Evolutionary conservation across 2,113 vertebrate genomes (phyloP), one percentile per base, ranked within the genome.

Genomic region (Hippocampus comes): DNA sequence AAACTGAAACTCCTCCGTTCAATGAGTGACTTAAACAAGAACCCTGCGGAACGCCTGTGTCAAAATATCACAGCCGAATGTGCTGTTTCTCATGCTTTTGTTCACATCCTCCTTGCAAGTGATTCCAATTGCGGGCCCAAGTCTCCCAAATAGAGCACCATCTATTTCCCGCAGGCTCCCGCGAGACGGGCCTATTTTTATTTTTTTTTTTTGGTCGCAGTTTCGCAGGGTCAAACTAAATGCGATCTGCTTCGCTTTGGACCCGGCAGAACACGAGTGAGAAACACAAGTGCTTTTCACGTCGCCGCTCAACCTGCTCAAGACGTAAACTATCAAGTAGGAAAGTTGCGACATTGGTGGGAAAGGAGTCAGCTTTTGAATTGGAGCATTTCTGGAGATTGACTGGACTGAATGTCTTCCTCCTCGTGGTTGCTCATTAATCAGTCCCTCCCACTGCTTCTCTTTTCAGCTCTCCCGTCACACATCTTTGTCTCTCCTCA

Each of bases 351-450:
- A 53, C 51, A 53, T 53, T 8, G 14, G 20, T 20, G 51, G 51
- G 51, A 9, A n/a, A n/a, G 21, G 21, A 9, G 51, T 49, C 48
- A 18, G 14, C 25, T 14, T 20, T 63, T 63, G 27, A 61, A 61
- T 34, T 63, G 18, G 23, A 38, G 60, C 60, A n/a, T 63, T 63
- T 63, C 75, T 75, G 73, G 77, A 49, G 77, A 77, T 49, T 70
- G 73, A 72, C 79, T 9, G 25, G 72, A 76, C 51, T 46, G 57
- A 43, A 73, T 20, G 72, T 71, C 79, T 68, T 78, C 78, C 68
- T 81, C 70, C 71, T 73, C 70, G 68, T 66, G 57, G 57, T 34
- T 27, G 0, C 68, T 74, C 80, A 86, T 86, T 79, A 78, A 87
- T 84, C 85, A 78, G 65, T 64, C 73, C 68, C 80, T 73, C 78